These are phyloP conservation scores for Anthophora plumipes DNA, from an alignment of 2,888 invertebrate genomes.

Conservation along the genomic window DNA sequence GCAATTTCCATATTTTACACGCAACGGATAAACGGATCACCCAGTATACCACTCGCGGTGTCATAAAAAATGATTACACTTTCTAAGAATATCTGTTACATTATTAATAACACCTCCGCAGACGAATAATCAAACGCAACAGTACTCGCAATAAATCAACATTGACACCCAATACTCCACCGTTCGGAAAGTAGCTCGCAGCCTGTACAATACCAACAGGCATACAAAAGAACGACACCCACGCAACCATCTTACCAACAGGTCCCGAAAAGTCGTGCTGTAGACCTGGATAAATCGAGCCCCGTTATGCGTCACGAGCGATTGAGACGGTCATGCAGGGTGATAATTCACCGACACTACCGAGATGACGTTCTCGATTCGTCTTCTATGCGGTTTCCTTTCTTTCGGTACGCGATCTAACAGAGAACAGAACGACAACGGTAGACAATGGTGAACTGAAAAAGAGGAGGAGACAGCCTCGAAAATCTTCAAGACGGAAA, in stretches of 20 bases:
- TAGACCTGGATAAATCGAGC: constrained; percentile 56
- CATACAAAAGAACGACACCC: constrained; percentile 14
- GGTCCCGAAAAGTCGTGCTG: constrained; percentile 14
- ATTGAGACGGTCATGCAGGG: constrained; percentile 42
- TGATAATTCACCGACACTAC: constrained; percentile 72
- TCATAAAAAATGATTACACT: not conserved
- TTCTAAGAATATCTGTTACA: too few species aligned
- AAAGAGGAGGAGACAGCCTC: constrained; percentile 21
- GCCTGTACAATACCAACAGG: not conserved
- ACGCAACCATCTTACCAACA: not conserved
- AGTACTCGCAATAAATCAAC: not conserved
- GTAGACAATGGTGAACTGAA: constrained; percentile 31
- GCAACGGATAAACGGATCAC: too few species aligned
- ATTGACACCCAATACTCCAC: not conserved
- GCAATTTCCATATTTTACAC: too few species aligned
- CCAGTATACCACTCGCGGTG: not conserved
- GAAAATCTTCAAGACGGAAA: constrained; percentile 37
- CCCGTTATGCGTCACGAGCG: constrained; percentile 25
- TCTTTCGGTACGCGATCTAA: constrained; percentile 38
- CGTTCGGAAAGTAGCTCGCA: not conserved
- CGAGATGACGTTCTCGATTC: constrained; percentile 65
- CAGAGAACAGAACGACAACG: constrained; percentile 29
- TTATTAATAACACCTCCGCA: not conserved
- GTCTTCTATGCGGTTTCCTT: constrained; percentile 48
- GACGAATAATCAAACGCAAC: not conserved